Evolutionary conservation across 2,888 invertebrate genomes (phyloP).

Genomic region (Sinotaia quadrata): DNA sequence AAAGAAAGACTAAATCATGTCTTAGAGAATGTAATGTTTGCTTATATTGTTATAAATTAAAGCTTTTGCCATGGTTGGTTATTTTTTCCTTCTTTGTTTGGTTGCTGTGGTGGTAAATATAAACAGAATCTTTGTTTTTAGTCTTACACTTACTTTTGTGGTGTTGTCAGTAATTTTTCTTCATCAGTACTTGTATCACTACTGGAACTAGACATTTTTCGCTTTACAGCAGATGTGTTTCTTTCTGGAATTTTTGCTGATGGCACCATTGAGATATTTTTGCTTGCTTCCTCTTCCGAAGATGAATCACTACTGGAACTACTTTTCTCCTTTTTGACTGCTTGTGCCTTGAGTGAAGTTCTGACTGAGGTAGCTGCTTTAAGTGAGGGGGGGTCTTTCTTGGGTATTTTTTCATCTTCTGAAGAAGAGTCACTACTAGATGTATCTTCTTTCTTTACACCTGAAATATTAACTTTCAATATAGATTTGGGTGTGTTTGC

Average conservation of each 20-base stretch:
- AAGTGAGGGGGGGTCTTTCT: slow-evolving; percentile 18
- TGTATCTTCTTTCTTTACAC: slow-evolving; percentile 37
- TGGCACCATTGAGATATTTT: not conserved
- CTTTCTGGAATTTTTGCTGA: not conserved
- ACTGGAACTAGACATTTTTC: slow-evolving; percentile 37
- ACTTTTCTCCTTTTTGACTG: slow-evolving; percentile 21
- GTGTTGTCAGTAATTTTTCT: slow-evolving; percentile 36
- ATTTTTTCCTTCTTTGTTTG: too few relatives aligned
- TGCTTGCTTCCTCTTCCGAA: not conserved
- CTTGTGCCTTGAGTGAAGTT: slow-evolving; percentile 10
- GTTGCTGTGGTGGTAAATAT: too few relatives aligned
- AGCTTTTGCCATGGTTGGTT: too few relatives aligned
- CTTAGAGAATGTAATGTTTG: too few relatives aligned
- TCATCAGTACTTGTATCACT: slow-evolving; percentile 39
- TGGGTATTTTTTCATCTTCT: not conserved
- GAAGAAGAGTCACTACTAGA: slow-evolving; percentile 46
- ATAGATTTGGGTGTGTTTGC: slow-evolving; percentile 13
- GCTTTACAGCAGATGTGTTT: slow-evolving; percentile 6
- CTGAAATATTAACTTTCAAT: slow-evolving; percentile 9
- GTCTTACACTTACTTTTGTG: not conserved
- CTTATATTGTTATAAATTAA: too few relatives aligned
- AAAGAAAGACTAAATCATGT: too few relatives aligned
- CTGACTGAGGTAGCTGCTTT: slow-evolving; percentile 26
- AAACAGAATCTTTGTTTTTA: too few relatives aligned
- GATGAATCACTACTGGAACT: not conserved